A percentile compares a stretch with the other conserved stretches of the same genome.
These are phyloP conservation scores for Sinocyclocheilus grahami DNA, from an alignment of 2,113 vertebrate genomes.

Conservation along the genomic window DNA sequence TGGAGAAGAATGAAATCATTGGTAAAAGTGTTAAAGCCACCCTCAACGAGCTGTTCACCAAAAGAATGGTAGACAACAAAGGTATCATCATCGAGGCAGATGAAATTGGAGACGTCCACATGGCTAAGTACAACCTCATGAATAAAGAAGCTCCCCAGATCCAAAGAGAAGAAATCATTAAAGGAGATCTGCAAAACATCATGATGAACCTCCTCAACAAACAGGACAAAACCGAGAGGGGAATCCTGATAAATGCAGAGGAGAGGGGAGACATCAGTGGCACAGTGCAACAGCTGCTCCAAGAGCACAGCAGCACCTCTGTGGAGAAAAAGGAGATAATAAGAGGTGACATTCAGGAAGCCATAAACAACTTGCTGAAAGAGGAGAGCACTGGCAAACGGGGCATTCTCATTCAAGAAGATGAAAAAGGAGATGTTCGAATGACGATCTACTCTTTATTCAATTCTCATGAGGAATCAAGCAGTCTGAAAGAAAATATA, in stretches of 20 bases:
- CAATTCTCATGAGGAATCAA: conserved; percentile 74
- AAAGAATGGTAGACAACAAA: conserved; percentile 83
- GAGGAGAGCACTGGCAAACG: conserved; percentile 75
- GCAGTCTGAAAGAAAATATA: conserved; percentile 77
- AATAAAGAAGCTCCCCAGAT: conserved; percentile 84
- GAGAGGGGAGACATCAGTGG: conserved; percentile 85
- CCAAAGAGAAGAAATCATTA: conserved; percentile 86
- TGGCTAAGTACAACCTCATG: conserved; percentile 92
- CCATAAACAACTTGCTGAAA: conserved; percentile 82
- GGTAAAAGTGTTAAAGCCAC: conserved; percentile 89
- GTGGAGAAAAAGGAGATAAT: conserved; percentile 84
- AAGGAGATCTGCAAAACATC: conserved; percentile 83
- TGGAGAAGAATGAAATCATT: conserved; percentile 82
- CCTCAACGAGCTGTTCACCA: conserved; percentile 83
- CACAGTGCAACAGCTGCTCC: conserved; percentile 83
- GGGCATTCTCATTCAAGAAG: conserved; percentile 90
- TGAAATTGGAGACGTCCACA: conserved; percentile 88
- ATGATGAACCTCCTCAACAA: conserved; percentile 81
- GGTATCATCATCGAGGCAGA: conserved; percentile 87
- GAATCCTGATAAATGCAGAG: conserved; percentile 80
- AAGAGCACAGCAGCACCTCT: conserved; percentile 72
- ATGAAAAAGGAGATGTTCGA: conserved; percentile 87
- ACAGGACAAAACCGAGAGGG: conserved; percentile 60
- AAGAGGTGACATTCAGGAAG: conserved; percentile 83
- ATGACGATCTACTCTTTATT: conserved; percentile 93